These are phyloP conservation scores for Galemys pyrenaicus DNA, from an alignment of 2,113 vertebrate species.

Conservation along the genomic window DNA sequence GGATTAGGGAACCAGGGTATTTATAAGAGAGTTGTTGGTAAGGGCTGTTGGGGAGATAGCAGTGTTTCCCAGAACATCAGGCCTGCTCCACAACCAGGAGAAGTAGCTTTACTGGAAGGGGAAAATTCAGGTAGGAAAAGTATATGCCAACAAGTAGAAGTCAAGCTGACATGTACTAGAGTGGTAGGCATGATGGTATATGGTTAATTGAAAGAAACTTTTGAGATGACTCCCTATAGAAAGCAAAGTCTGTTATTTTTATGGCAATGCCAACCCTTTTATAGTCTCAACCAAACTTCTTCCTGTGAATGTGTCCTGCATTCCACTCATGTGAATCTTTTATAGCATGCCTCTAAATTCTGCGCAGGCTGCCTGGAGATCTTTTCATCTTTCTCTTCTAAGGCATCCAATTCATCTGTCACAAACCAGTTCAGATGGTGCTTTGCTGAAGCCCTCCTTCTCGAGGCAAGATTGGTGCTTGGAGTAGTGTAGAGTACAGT, in stretches of 20 bases:
- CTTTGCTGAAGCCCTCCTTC: not conserved
- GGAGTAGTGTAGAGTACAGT: not conserved
- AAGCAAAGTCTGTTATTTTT: not conserved
- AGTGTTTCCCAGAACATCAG: not conserved
- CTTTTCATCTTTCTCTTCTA: not conserved
- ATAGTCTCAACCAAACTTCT: not conserved
- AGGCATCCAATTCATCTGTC: not conserved
- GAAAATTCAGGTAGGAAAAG: not conserved
- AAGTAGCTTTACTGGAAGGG: not conserved
- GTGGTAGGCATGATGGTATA: not conserved
- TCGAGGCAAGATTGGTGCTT: constrained; percentile 11
- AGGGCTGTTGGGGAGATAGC: not conserved
- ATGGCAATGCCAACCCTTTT: not conserved
- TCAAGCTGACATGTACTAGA: not conserved
- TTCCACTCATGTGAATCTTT: not conserved
- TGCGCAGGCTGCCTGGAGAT: not conserved
- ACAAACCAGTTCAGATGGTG: not conserved
- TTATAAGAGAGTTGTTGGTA: not conserved
- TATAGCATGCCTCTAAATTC: not conserved
- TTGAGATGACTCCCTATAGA: not conserved
- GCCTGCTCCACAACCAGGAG: not conserved
- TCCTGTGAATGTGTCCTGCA: not conserved
- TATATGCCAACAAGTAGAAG: not conserved
- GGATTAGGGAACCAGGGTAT: not conserved
- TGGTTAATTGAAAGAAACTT: not conserved